Evolutionary conservation across 2,797 vertebrate species (phyloP).

Genomic region (Mormyrops attenuatus): DNA sequence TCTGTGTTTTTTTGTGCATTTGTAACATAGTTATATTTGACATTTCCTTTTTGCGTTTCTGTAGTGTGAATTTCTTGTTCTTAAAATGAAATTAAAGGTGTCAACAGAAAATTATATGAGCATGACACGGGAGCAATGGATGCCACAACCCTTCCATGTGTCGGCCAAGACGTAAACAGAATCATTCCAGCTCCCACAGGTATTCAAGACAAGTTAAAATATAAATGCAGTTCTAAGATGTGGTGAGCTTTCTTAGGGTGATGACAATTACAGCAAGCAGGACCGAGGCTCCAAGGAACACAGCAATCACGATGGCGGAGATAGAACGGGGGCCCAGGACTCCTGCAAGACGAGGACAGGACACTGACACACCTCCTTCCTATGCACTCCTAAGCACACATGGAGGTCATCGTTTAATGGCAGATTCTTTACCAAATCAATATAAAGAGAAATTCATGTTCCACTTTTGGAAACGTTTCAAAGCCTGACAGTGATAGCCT

Average conservation of each 20-base stretch:
- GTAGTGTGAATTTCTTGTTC: too few relatives aligned
- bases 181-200: too few relatives aligned
- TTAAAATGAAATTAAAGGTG: too few relatives aligned
- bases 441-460: background rate
- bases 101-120: too few relatives aligned
- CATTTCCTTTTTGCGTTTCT: background rate
- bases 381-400: background rate
- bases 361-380: background rate
- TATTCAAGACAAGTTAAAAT: too few relatives aligned
- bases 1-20: background rate
- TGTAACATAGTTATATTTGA: background rate
- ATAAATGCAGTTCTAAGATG: conserved; percentile 59
- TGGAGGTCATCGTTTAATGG: background rate
- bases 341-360: conserved; percentile 52
- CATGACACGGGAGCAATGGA: too few relatives aligned
- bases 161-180: too few relatives aligned
- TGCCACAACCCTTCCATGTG: too few relatives aligned
- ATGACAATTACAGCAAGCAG: conserved; percentile 87
- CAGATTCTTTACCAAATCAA: background rate
- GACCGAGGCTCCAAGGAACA: conserved; percentile 87
- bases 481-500: background rate
- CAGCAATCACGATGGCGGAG: conserved; percentile 89
- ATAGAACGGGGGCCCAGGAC: conserved; percentile 87
- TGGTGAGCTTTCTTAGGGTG: conserved; percentile 84
- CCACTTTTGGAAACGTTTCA: background rate